Evolutionary conservation across 2,113 vertebrate species (phyloP), one percentile per base, ranked within the genome.

Genomic region (Neofelis nebulosa): DNA sequence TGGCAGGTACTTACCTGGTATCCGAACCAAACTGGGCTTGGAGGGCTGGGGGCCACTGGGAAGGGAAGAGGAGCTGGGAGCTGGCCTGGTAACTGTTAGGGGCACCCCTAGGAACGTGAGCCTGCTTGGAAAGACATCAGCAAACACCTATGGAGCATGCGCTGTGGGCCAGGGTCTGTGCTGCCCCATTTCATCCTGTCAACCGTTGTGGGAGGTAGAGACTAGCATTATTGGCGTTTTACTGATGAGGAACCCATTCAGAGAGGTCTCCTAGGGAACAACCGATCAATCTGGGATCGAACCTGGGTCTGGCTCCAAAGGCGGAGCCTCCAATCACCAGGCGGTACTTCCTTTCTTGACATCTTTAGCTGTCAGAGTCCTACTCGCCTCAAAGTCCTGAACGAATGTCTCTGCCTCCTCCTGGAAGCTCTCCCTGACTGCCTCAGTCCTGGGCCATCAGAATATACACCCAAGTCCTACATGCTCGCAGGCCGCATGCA

Each of bases 351-450:
- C n/a, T 85, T 69, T 45, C 45, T 45, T 33, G 55, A 19, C 29
- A 25, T 48, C 90, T 78, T 94, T 33, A 63, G 73, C 45, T 57
- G 31, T 41, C 57, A 13, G 83, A 86, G 45, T 63, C 29, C 55
- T 65, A 7, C 31, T 63, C n/a, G 68, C 38, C 65, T 83, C 80
- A 61, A 57, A 38, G 27, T 8, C 71, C 69, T 13, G 16, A 52
- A 65, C 19, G 63, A 45, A 89, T 19, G 55, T 15, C 41, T 52
- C 80, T 65, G 69, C 68, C 33, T 96, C 88, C 52, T 88, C 95
- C 80, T 76, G 74, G 84, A 92, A 91, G 96, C 45, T 68, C 69
- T 88, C 95, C 19, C 38, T 45, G 88, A 85, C 61, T 91, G 23
- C 57, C 50, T 90, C 69, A 9, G 9, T 63, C 45, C 36, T 31